Base-by-base conservation (phyloP, 92 coral and sea anemone species). In the Blastomussa wellsi region DNA sequence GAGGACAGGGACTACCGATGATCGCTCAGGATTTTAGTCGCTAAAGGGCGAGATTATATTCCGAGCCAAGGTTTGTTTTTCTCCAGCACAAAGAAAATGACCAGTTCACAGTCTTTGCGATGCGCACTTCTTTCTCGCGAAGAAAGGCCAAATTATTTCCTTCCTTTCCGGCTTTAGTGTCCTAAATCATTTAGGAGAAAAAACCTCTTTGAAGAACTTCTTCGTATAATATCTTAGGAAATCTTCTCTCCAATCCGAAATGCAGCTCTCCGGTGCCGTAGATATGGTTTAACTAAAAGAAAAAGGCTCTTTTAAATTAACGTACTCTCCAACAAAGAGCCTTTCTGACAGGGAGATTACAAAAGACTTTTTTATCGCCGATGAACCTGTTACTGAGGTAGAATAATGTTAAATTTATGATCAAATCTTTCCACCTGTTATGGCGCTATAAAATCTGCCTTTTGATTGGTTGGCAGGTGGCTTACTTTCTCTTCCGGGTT, bases 321-420 rank as follows among this genome's bases (percentile, higher is more conserved):
- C 74, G 55, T 83, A 26, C 59, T 29, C 32, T 60, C 72, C 28
- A 74, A 83, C 86, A 83, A 83, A 83, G 86, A 57, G 55, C 39
- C 88, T 72, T 81, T 89, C 86, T 90, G 95, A 86, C 95, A 94
- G 86, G 85, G 78, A 36, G 69, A 72, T 87, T 81, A 87, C 95
- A 94, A 92, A 94, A 90, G 95, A 92, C 87, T 88, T 88, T 92
- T 94, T 94, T 87, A 90, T 83, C 72, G 72, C 29, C 59, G 67
- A 74, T 51, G 74, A 83, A 74, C 79, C 90, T 89, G 90, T 85
- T 79, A 72, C 90, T 77, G 59, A 86, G 87, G 73, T 66, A 84
- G 75, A 84, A 60, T 91, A 86, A 94, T 94, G 95, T 91, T 92
- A 94, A 92, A 94, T 92, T 92, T 81, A 92, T 92, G 92, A 86